phyloP scores from a whole-genome alignment of 2,797 vertebrate genomes.

The Enteromius afrohamiltoni region DNA sequence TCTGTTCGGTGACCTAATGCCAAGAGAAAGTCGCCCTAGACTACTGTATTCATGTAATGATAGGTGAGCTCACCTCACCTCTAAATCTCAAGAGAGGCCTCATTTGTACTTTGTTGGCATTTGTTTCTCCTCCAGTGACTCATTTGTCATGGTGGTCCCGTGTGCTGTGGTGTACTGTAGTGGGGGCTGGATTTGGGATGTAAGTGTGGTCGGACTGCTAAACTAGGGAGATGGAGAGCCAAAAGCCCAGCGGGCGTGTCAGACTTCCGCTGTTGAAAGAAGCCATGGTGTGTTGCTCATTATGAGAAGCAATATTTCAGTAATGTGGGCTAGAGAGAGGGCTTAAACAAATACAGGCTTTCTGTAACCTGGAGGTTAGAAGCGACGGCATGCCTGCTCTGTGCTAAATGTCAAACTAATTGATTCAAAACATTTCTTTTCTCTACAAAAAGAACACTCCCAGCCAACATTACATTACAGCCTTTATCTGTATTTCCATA shows the following conservation, averaged over 20 bases:
- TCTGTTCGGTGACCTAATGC: conserved; percentile 19
- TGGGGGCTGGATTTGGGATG: conserved; percentile 22
- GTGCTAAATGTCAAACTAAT: conserved; percentile 34
- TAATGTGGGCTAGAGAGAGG: conserved; percentile 46
- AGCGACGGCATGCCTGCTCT: conserved; percentile 13
- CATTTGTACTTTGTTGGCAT: conserved; percentile 74
- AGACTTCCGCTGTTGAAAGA: conserved; percentile 62
- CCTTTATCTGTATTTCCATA: neutral
- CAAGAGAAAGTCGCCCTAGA: conserved; percentile 47
- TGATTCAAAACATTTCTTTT: conserved; percentile 41
- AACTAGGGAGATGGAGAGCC: conserved; percentile 33
- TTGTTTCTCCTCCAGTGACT: conserved; percentile 69
- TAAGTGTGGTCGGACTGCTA: conserved; percentile 25
- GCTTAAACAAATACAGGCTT: conserved; percentile 57
- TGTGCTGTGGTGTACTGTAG: conserved; percentile 44
- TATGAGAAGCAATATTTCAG: conserved; percentile 53
- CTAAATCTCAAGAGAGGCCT: conserved; percentile 57
- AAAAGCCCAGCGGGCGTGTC: conserved; percentile 30
- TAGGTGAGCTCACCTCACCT: conserved; percentile 50
- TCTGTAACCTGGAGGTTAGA: conserved; percentile 13
- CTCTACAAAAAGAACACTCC: neutral
- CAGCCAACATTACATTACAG: neutral
- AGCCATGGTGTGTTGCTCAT: conserved; percentile 56
- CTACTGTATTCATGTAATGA: conserved; percentile 61
- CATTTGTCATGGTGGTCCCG: conserved; percentile 80